Evolutionary conservation across 2,113 vertebrate species (phyloP), one percentile per base, ranked within the genome.

Genomic region (Epinephelus fuscoguttatus): DNA sequence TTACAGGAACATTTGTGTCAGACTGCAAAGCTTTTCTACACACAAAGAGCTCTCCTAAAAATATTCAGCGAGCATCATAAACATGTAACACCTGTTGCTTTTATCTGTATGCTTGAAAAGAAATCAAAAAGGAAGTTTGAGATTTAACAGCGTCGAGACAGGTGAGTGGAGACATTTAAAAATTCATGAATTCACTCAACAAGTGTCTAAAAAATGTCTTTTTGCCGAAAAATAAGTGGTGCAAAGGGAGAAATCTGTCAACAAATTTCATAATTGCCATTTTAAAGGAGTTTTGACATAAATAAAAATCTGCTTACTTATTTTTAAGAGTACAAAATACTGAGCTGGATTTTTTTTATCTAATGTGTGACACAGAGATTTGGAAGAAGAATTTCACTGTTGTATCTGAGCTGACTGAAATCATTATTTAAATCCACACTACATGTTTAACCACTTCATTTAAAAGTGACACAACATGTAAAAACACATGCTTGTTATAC

Each of bases 81-180:
- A 72, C 42, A 40, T 52, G 4, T 81, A 37, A 78, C 84, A 89
- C 89, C 85, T 89, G 89, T 88, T 90, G 84, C 62, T 70, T 63
- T 63, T 33, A 68, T 84, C 40, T 5, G 25, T 12, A 57, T 4
- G 25, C 49, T 13, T 63, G 17, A 5, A 25, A 42, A 47, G 40
- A 45, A 61, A 33, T 25, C 6, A 64, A 11, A 45, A 12, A 6
- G 0, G 4, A 49, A 17, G 42, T 27, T 2, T 68, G 71, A 40
- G 19, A 1, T 23, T 55, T 72, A 33, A 25, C 10, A 8, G 11
- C 11, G 42, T 45, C 11, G 3, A 18, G 6, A 12, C 3, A 21
- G 4, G 18, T 49, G 59, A 23, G 21, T 7, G 17, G 66, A 57
- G 63, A 70, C 18, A n/a, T 37, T 70, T 60, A 0, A 37, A 70